Evolutionary conservation across 2,113 vertebrate genomes (phyloP).

Genomic region (Sander vitreus): DNA sequence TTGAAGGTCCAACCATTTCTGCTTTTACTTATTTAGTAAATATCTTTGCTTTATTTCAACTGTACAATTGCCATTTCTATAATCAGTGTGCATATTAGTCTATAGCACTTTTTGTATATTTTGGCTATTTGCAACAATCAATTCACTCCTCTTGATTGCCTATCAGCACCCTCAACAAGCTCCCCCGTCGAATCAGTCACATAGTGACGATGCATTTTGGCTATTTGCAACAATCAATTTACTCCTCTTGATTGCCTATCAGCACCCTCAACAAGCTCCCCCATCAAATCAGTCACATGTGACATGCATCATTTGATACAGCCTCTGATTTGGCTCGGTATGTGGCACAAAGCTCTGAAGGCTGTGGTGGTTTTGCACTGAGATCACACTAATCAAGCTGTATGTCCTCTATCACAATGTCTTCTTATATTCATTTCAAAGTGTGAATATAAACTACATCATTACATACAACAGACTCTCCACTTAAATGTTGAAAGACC

Average conservation of each 20-base stretch:
- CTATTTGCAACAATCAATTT: constrained; percentile 27
- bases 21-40: neutral
- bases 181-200: neutral
- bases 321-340: constrained; percentile 11
- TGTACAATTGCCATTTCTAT: neutral
- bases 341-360: neutral
- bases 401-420: neutral
- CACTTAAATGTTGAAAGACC: constrained; percentile 3
- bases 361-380: neutral
- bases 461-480: neutral
- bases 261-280: constrained; percentile 3
- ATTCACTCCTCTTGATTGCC: constrained; percentile 25
- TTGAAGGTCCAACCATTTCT: neutral
- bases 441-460: constrained; percentile 16
- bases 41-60: neutral
- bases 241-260: constrained; percentile 16
- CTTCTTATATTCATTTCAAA: neutral
- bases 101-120: neutral
- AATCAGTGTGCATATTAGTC: neutral
- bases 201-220: neutral
- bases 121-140: constrained; percentile 17
- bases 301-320: constrained; percentile 1
- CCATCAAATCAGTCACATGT: neutral
- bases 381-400: constrained; percentile 4
- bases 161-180: constrained; percentile 2